Conservation (phyloP, 2,113 vertebrate species). For the Furnarius figulus region DNA sequence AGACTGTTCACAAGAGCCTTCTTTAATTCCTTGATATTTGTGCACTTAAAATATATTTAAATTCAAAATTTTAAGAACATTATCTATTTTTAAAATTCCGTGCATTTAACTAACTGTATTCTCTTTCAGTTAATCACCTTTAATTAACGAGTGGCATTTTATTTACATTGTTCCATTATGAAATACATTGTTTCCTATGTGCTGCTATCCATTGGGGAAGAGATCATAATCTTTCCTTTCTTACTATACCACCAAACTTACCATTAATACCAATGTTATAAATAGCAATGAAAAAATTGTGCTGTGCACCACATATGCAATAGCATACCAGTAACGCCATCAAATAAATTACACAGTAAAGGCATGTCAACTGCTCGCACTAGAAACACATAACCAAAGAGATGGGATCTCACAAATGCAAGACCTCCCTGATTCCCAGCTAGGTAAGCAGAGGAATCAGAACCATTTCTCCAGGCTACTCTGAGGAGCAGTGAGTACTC, state of each 20-base stretch:
- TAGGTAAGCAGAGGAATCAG: background rate
- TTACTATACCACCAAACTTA: background rate
- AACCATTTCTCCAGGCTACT: conserved; percentile 6
- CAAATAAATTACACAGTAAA: background rate
- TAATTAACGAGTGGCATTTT: conserved; percentile 1
- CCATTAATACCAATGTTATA: background rate
- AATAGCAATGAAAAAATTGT: background rate
- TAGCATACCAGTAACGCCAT: background rate
- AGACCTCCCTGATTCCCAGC: background rate
- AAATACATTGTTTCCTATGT: conserved; percentile 3
- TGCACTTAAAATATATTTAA: background rate
- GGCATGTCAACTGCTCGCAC: background rate
- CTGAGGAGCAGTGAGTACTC: background rate
- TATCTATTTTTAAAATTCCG: background rate
- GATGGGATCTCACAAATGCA: background rate
- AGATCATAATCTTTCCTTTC: conserved; percentile 17
- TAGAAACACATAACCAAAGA: background rate
- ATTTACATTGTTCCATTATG: conserved; percentile 22
- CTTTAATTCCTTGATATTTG: background rate
- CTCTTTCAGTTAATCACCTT: background rate
- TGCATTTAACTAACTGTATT: conserved; percentile 3
- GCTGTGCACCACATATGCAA: background rate
- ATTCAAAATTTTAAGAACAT: background rate
- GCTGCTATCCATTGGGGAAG: background rate
- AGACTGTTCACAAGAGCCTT: background rate